phyloP scores from a whole-genome alignment of 2,888 invertebrate genomes.

The Dicyrtoma fusca region DNA sequence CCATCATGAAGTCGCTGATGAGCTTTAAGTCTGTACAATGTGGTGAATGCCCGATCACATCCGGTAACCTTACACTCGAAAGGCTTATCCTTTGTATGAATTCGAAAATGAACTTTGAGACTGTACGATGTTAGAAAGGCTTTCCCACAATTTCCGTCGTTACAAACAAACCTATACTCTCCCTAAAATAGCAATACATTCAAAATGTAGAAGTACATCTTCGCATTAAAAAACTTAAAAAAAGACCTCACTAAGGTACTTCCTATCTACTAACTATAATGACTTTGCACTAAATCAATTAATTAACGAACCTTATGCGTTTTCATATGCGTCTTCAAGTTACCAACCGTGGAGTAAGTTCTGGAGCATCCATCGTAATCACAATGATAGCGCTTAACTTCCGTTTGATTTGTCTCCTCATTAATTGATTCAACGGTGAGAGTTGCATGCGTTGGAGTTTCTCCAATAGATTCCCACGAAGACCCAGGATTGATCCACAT shows the following conservation, averaged over 20 bases:
- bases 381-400: slow-evolving; percentile 63
- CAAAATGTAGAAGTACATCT: no score
- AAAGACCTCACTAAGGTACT: no score
- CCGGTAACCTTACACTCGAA: slow-evolving; percentile 81
- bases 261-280: slow-evolving; percentile 6
- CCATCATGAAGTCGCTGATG: slow-evolving; percentile 85
- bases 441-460: slow-evolving; percentile 69
- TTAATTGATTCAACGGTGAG: slow-evolving; percentile 70
- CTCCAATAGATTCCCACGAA: slow-evolving; percentile 23
- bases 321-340: slow-evolving; percentile 92
- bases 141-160: slow-evolving; percentile 84
- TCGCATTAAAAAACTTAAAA: slow-evolving; percentile 24
- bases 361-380: slow-evolving; percentile 85
- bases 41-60: slow-evolving; percentile 92
- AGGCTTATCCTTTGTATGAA: slow-evolving; percentile 89
- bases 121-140: slow-evolving; percentile 94
- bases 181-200: no score
- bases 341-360: slow-evolving; percentile 71
- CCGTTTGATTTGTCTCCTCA: slow-evolving; percentile 62
- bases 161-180: slow-evolving; percentile 91
- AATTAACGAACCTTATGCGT: slow-evolving; percentile 80
- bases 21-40: slow-evolving; percentile 74
- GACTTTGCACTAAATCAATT: slow-evolving; percentile 17
- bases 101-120: slow-evolving; percentile 88
- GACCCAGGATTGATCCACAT: slow-evolving; percentile 49